These are phyloP conservation scores for Lithobates pipiens DNA, from an alignment of 2,797 vertebrate species.

Conservation along the genomic window DNA sequence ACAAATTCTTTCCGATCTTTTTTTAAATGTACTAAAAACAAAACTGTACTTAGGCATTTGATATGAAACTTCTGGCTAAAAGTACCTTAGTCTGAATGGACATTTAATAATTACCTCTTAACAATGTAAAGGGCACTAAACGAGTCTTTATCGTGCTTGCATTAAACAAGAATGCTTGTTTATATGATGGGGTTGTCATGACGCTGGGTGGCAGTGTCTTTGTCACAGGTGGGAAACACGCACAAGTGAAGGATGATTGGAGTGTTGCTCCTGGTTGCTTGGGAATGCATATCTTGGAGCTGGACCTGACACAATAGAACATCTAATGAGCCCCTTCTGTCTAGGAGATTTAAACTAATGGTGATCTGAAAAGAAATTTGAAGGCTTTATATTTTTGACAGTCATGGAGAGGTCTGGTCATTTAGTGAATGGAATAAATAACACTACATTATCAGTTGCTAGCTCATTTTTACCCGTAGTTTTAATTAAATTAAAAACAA, in stretches of 20 bases:
- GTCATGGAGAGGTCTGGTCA: conserved; percentile 1
- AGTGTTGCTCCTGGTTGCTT: conserved; percentile 80
- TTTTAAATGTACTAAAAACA: background rate
- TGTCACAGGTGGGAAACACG: conserved; percentile 84
- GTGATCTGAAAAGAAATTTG: conserved; percentile 45
- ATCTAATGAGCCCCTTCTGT: conserved; percentile 63
- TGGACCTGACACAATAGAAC: conserved; percentile 68
- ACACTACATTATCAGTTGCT: background rate
- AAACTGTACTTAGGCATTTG: background rate
- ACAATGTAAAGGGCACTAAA: conserved; percentile 73
- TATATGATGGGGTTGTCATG: conserved; percentile 78
- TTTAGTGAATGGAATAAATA: background rate
- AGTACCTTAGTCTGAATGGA: conserved; percentile 65
- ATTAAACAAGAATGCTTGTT: conserved; percentile 72
- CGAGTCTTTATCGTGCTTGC: conserved; percentile 76
- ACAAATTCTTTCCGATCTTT: background rate
- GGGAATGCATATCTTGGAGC: conserved; percentile 74
- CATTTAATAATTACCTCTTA: conserved; percentile 77
- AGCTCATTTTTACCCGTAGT: too few relatives aligned
- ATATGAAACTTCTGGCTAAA: background rate
- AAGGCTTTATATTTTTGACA: conserved; percentile 7
- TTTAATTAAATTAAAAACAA: too few relatives aligned
- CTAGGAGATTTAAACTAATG: conserved; percentile 5
- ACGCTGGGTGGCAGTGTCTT: conserved; percentile 72
- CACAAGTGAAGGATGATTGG: conserved; percentile 79